These are phyloP conservation scores for Noctua fimbriata DNA, from an alignment of 2,888 invertebrate species.

Conservation along the genomic window DNA sequence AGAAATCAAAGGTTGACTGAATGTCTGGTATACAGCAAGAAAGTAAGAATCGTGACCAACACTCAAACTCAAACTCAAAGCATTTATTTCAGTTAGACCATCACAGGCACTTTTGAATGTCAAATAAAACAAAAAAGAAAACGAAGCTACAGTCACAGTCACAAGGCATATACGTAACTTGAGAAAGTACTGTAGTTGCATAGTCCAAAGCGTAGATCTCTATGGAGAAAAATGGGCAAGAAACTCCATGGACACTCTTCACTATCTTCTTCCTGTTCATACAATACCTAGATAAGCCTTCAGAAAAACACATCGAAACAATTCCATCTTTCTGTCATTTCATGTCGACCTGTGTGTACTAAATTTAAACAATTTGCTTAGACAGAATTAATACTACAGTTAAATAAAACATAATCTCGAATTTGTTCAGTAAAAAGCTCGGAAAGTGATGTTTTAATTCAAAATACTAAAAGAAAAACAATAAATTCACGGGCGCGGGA, in stretches of 20 bases:
- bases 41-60: neutral
- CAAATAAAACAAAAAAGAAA: too few relatives aligned
- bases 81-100: too few relatives aligned
- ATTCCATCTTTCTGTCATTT: neutral
- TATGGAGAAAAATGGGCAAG: too few relatives aligned
- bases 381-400: neutral
- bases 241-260: too few relatives aligned
- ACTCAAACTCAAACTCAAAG: too few relatives aligned
- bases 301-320: neutral
- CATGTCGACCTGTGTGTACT: neutral
- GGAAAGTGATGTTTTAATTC: slow-evolving; percentile 1
- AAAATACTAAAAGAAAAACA: slow-evolving; percentile 18
- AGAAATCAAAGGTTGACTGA: neutral
- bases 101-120: too few relatives aligned
- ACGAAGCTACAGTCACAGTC: too few relatives aligned
- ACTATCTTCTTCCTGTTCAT: neutral
- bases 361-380: neutral
- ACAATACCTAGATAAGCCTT: neutral
- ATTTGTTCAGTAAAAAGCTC: neutral
- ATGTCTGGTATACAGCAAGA: neutral
- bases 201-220: too few relatives aligned
- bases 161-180: too few relatives aligned
- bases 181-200: too few relatives aligned
- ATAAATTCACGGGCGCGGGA: slow-evolving; percentile 43
- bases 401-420: neutral